phyloP scores from a whole-genome alignment of 2,113 vertebrate genomes.

The Cavia aperea region DNA sequence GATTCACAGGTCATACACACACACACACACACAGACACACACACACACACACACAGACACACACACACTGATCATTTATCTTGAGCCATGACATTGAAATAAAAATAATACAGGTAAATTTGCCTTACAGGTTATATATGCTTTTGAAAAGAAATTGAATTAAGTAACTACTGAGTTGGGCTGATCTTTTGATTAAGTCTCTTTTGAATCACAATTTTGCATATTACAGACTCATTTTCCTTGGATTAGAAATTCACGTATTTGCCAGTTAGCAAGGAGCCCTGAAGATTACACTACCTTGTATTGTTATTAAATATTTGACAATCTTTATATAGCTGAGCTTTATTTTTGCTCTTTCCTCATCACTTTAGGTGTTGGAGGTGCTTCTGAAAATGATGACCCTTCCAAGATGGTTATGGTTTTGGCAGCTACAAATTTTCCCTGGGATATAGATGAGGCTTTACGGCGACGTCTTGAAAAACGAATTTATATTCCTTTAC shows the following conservation, averaged over 20 bases:
- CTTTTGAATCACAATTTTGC: background rate
- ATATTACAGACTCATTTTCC: background rate
- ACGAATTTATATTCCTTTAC: slow-evolving; percentile 97
- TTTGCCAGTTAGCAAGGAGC: background rate
- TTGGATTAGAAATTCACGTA: background rate
- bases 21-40: background rate
- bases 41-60: background rate
- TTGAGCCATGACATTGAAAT: slow-evolving; percentile 13
- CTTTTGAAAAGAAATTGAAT: background rate
- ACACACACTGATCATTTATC: background rate
- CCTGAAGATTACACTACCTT: background rate
- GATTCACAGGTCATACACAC: background rate
- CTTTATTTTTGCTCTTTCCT: background rate
- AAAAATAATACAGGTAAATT: slow-evolving; percentile 13
- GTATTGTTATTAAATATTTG: background rate
- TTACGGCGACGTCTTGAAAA: slow-evolving; percentile 93
- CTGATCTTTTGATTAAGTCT: slow-evolving; percentile 18
- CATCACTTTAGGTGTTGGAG: slow-evolving; percentile 86
- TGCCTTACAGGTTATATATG: background rate
- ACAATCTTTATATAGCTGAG: background rate
- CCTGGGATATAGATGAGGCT: slow-evolving; percentile 99
- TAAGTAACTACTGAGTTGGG: background rate
- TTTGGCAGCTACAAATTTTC: slow-evolving; percentile 97
- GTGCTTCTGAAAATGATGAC: slow-evolving; percentile 92
- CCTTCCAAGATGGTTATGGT: slow-evolving; percentile 99